A percentile compares a stretch with the other conserved stretches of the same genome.
phyloP scores from a whole-genome alignment of 1,140 invertebrate genomes.

The Bombus difficillimus region DNA sequence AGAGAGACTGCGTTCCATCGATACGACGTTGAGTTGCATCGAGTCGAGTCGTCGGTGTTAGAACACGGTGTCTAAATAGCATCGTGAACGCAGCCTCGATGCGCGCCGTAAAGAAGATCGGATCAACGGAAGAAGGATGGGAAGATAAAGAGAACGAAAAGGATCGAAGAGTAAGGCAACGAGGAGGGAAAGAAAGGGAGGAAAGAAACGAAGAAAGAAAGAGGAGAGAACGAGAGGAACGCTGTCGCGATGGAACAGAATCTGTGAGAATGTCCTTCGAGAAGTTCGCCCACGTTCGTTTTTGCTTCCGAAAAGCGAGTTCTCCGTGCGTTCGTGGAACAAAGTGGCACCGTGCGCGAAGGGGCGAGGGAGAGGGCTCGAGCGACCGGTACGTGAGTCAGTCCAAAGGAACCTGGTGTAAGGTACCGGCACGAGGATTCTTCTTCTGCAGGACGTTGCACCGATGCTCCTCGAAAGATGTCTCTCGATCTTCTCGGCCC shows the following conservation, averaged over 20 bases:
- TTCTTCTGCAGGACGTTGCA: slow-evolving; percentile 67
- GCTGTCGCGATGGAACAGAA: slow-evolving; percentile 20
- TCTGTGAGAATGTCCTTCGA: slow-evolving; percentile 52
- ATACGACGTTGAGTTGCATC: not conserved
- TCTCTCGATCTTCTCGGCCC: slow-evolving; percentile 54
- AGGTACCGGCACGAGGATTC: slow-evolving; percentile 59
- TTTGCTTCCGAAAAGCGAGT: slow-evolving; percentile 62
- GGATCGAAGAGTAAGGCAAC: not conserved
- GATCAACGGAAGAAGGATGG: not conserved
- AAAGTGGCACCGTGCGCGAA: slow-evolving; percentile 52
- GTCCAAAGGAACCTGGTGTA: slow-evolving; percentile 67
- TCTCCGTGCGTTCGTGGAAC: slow-evolving; percentile 55
- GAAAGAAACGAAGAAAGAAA: not conserved
- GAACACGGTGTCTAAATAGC: slow-evolving; percentile 28
- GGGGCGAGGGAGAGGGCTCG: slow-evolving; percentile 33
- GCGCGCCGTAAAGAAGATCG: slow-evolving; percentile 3
- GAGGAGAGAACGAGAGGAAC: not conserved
- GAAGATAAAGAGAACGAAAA: not conserved
- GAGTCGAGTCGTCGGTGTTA: not conserved
- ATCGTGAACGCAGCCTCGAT: not conserved
- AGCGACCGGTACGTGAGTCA: slow-evolving; percentile 75
- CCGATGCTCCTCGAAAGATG: slow-evolving; percentile 54
- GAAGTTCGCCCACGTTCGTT: slow-evolving; percentile 60
- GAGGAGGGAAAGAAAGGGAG: too few species aligned
- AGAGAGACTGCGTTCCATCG: not conserved